These are phyloP conservation scores for Calcarius lapponicus DNA, from an alignment of 2,797 vertebrate genomes.

Conservation along the genomic window DNA sequence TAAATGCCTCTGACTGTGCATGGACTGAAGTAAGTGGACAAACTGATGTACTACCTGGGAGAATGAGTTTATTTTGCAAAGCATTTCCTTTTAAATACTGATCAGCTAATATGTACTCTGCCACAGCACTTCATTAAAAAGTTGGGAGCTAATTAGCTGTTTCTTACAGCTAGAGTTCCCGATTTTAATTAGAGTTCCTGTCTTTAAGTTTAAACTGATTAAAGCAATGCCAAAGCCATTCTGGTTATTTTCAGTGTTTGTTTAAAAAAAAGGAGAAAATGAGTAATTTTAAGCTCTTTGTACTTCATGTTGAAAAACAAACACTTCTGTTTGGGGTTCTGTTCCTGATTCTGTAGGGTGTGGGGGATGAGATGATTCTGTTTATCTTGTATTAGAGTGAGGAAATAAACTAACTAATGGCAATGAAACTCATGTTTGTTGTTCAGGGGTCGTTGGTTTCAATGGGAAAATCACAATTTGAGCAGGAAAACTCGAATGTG, in stretches of 20 bases:
- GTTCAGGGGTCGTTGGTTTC: background rate
- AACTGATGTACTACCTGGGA: background rate
- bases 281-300: background rate
- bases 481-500: background rate
- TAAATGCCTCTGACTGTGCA: background rate
- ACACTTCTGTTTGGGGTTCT: background rate
- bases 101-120: background rate
- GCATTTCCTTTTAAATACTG: background rate
- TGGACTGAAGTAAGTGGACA: background rate
- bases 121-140: slow-evolving; percentile 38
- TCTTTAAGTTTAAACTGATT: slow-evolving; percentile 43
- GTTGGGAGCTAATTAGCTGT: slow-evolving; percentile 51
- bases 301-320: slow-evolving; percentile 21
- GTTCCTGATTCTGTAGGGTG: background rate
- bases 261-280: background rate
- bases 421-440: background rate
- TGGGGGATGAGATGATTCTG: background rate
- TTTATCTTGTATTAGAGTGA: background rate
- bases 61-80: background rate
- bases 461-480: background rate
- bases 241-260: slow-evolving; percentile 6
- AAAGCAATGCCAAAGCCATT: background rate
- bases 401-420: background rate
- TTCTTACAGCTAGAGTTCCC: slow-evolving; percentile 1
- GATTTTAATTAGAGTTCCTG: slow-evolving; percentile 54